Base-by-base conservation (phyloP, 2,888 invertebrate genomes). In the Drepanosiphum platanoidis region DNA sequence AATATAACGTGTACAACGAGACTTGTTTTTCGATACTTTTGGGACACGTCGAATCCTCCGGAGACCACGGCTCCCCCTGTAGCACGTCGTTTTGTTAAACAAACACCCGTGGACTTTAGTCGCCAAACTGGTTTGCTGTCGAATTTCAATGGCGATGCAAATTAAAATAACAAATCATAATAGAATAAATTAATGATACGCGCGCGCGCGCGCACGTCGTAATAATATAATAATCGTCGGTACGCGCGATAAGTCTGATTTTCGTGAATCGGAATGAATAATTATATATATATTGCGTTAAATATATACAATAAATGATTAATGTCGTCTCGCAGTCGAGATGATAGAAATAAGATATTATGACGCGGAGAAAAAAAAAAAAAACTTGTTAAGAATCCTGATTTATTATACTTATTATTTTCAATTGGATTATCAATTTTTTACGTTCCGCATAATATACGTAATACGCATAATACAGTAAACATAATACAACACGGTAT, bases 61-160 rank as follows among this genome's bases (percentile, higher is more conserved):
- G 64, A 27, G 64, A 64, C 13, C 7, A 30, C 11, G n/a, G 22
- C 22, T 27, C 64, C 58, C 58, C 58, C 58, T 11, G 11, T 32
- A n/a, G n/a, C 52, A 34, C 30, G 11, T 46, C 52, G 13, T 58
- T 15, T 34, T 75, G 5, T 36, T 34, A 36, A 75, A 75, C 52
- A 74, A 74, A 74, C 7, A 52, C 74, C 32, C 34, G 58, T 58
- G 13, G 4, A 15, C 34, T 52, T 52, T 30, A 39, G 78, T 78
- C 64, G 30, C 42, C 30, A 39, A 64, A 78, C 78, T 30, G 30
- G 78, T 78, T 66, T 42, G 42, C 18, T 78, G 64, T 78, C 39
- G 30, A 78, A 64, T 64, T 66, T 66, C 64, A 78, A 78, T 78
- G 78, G 78, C 64, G 42, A 64, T 64, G 39, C 78, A 64, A 78